Percentiles rank a stretch among this genome's conserved stretches.
phyloP scores from a whole-genome alignment of 2,797 vertebrate genomes.

The Paguma larvata region DNA sequence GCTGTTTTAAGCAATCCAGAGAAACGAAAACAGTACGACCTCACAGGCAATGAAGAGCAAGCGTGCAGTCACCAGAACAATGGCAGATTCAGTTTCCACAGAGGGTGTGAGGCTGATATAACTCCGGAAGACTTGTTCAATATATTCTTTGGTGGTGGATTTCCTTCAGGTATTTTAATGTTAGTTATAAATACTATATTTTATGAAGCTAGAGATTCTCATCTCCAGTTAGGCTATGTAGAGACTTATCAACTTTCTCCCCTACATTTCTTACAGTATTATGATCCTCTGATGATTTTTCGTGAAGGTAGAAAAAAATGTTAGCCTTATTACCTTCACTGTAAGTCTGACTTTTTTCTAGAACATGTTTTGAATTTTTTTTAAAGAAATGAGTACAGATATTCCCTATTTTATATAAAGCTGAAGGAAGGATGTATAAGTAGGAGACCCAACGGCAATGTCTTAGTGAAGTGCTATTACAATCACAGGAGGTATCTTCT shows the following conservation, averaged over 20 bases:
- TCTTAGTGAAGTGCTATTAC: not conserved
- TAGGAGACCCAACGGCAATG: not conserved
- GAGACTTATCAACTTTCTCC: not conserved
- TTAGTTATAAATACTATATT: conserved; percentile 44
- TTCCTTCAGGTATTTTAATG: conserved; percentile 93
- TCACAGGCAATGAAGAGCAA: conserved; percentile 95
- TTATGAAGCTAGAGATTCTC: conserved; percentile 8
- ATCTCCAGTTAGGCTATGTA: not conserved
- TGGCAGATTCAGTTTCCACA: conserved; percentile 96
- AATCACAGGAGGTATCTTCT: not conserved
- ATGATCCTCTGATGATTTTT: conserved; percentile 44
- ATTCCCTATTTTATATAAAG: conserved; percentile 57
- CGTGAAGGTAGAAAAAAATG: not conserved
- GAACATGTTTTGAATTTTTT: conserved; percentile 34
- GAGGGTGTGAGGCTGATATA: conserved; percentile 98
- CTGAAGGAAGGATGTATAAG: not conserved
- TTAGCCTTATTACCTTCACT: not conserved
- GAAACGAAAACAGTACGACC: conserved; percentile 97
- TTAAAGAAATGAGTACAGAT: not conserved
- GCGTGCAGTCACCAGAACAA: conserved; percentile 90
- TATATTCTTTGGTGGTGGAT: conserved; percentile 99
- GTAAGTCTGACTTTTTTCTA: conserved; percentile 25
- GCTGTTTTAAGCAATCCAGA: conserved; percentile 97
- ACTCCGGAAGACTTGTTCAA: conserved; percentile 99
- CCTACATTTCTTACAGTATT: not conserved